Evolutionary conservation across 2,113 vertebrate species (phyloP).

Genomic region (Terrapene triunguis): DNA sequence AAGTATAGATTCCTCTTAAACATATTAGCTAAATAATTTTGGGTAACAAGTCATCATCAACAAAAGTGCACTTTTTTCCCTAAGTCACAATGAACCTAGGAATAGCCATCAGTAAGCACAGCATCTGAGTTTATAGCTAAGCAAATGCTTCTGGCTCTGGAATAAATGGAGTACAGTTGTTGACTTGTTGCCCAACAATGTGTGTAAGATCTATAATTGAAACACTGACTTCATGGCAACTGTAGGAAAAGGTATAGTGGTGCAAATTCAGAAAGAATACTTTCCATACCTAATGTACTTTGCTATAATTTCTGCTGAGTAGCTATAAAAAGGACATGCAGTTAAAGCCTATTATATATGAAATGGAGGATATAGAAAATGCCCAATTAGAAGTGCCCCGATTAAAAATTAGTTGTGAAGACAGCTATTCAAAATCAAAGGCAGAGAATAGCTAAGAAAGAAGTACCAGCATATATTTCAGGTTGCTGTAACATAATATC

Average conservation of each 20-base stretch:
- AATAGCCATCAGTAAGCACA: conserved; percentile 41
- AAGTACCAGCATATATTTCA: neutral
- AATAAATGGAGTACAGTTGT: conserved; percentile 71
- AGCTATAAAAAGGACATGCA: conserved; percentile 1
- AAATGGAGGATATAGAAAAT: neutral
- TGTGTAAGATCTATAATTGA: conserved; percentile 79
- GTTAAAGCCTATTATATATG: neutral
- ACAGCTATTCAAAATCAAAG: neutral
- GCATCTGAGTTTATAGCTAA: conserved; percentile 67
- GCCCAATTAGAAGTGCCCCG: neutral
- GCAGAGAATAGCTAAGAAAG: neutral
- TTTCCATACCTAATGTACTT: conserved; percentile 50
- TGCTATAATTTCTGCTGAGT: conserved; percentile 45
- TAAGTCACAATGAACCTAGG: conserved; percentile 13
- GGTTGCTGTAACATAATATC: neutral
- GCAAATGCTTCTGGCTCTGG: conserved; percentile 71
- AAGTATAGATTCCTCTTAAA: neutral
- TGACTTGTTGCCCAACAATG: conserved; percentile 59
- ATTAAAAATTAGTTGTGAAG: neutral
- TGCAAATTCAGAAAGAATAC: conserved; percentile 65
- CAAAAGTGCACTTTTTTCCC: conserved; percentile 27
- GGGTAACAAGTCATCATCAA: neutral
- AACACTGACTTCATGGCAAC: conserved; percentile 73
- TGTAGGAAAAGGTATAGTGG: conserved; percentile 55
- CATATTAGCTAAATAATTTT: neutral